phyloP scores from a whole-genome alignment of 2,113 vertebrate genomes.

The Pterophyllum scalare region DNA sequence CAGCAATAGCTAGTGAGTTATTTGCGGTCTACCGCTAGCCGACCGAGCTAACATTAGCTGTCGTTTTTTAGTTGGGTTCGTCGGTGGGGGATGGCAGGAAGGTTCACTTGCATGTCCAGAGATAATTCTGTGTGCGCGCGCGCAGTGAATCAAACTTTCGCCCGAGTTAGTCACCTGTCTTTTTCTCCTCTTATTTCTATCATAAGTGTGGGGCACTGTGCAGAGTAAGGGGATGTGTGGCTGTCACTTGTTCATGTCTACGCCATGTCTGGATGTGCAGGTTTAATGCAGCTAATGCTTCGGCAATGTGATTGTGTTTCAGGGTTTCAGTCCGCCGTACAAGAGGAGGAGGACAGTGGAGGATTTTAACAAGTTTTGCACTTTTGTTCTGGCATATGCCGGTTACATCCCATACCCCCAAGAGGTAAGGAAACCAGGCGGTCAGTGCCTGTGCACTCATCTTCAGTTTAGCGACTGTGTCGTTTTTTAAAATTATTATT shows the following conservation, averaged over 20 bases:
- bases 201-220: background rate
- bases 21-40: conserved; percentile 37
- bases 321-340: conserved; percentile 88
- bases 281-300: conserved; percentile 11
- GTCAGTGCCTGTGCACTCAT: background rate
- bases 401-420: conserved; percentile 97
- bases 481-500: background rate
- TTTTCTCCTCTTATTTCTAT: background rate
- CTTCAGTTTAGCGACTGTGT: background rate
- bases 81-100: conserved; percentile 33
- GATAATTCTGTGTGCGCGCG: background rate
- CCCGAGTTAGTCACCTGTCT: background rate
- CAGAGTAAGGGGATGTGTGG: background rate
- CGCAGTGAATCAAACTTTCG: background rate
- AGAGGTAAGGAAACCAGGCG: conserved; percentile 83
- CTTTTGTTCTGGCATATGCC: conserved; percentile 96
- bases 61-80: conserved; percentile 5
- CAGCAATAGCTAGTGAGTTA: conserved; percentile 51
- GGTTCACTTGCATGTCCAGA: background rate
- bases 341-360: conserved; percentile 92
- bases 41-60: conserved; percentile 47
- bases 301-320: conserved; percentile 22
- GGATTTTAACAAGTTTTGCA: conserved; percentile 99
- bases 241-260: conserved; percentile 13
- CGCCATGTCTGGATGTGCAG: conserved; percentile 37